phyloP scores from a whole-genome alignment of 2,797 vertebrate genomes.

The Margarornis squamiger region DNA sequence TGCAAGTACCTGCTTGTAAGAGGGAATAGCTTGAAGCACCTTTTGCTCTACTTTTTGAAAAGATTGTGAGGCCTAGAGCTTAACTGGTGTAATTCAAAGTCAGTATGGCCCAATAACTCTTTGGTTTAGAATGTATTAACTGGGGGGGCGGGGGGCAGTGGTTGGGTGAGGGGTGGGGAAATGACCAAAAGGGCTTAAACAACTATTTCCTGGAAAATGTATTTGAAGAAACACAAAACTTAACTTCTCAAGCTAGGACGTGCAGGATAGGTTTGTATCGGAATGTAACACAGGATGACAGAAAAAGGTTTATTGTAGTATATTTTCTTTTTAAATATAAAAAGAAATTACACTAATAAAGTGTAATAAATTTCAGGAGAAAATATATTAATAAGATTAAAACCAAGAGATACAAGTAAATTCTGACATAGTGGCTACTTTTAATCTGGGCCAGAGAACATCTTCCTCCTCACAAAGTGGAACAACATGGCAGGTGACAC shows the following conservation, averaged over 20 bases:
- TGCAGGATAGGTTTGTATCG: neutral
- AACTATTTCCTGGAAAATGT: neutral
- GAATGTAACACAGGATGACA: neutral
- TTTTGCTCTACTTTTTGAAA: neutral
- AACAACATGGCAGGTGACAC: accelerated
- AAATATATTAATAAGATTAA: neutral
- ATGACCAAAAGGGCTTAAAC: neutral
- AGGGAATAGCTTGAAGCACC: neutral
- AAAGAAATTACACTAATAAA: neutral
- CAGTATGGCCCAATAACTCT: neutral
- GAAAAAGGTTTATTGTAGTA: neutral
- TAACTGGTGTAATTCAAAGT: neutral
- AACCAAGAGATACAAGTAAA: neutral
- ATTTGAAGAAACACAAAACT: neutral
- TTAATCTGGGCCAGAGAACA: neutral
- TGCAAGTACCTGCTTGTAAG: neutral
- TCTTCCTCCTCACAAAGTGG: neutral
- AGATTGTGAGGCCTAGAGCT: neutral
- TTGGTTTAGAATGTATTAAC: neutral
- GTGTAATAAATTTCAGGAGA: neutral
- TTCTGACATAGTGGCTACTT: neutral
- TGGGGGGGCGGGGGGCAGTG: no score
- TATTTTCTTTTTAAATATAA: neutral
- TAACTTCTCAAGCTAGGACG: neutral
- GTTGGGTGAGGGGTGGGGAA: neutral